A percentile compares a stretch with the other conserved stretches of the same genome.
phyloP scores from a whole-genome alignment of 2,888 invertebrate genomes.

The Lymantria dispar region DNA sequence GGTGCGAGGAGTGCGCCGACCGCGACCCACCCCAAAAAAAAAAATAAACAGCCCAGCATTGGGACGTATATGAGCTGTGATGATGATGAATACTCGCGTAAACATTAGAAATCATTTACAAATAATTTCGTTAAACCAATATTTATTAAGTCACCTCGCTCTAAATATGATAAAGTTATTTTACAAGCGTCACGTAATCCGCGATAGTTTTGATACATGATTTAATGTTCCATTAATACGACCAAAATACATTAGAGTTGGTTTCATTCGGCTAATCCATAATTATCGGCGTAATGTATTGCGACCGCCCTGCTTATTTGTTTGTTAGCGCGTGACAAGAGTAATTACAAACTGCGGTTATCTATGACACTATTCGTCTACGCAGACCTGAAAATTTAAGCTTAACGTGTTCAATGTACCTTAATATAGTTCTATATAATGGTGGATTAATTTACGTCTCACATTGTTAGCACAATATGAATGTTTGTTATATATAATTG shows the following conservation, averaged over 20 bases:
- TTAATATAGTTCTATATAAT: constrained; percentile 5
- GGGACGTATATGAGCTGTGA: too few relatives aligned
- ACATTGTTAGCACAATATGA: background rate
- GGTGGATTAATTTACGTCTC: constrained; percentile 4
- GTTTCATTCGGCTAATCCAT: constrained; percentile 57
- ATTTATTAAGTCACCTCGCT: too few relatives aligned
- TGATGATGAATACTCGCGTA: too few relatives aligned
- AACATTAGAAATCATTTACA: too few relatives aligned
- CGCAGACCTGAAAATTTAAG: constrained; percentile 14
- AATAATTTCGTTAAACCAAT: too few relatives aligned
- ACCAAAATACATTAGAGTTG: constrained; percentile 49
- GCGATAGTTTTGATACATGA: constrained; percentile 49
- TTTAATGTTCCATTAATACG: constrained; percentile 50
- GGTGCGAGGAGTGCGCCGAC: too few relatives aligned
- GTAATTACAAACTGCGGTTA: constrained; percentile 53
- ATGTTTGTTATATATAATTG: constrained; percentile 6
- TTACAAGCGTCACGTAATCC: constrained; percentile 7
- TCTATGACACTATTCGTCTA: constrained; percentile 42
- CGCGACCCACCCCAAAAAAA: too few relatives aligned
- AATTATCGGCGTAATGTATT: constrained; percentile 57
- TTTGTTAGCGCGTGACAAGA: constrained; percentile 49
- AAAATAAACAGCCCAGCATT: too few relatives aligned
- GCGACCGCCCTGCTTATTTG: constrained; percentile 50
- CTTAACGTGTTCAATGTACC: constrained; percentile 9
- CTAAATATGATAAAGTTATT: too few relatives aligned